phyloP scores from a whole-genome alignment of 1,140 invertebrate genomes.

The Drosophila sp. region DNA sequence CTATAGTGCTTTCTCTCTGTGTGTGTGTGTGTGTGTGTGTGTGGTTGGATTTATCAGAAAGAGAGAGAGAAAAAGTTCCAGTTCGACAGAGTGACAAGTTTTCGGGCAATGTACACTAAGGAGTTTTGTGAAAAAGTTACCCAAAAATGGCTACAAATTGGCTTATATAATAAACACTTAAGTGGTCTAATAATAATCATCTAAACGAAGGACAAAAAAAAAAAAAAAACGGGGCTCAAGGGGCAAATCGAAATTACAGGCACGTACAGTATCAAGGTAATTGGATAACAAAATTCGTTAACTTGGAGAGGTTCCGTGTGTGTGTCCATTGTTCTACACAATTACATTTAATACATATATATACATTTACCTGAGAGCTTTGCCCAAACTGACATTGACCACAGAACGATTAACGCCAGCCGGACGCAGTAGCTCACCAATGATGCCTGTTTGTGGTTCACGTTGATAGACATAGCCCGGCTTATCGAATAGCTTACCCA shows the following conservation, averaged over 20 bases:
- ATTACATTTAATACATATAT: constrained; percentile 37
- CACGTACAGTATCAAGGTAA: constrained; percentile 83
- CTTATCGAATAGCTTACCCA: constrained; percentile 86
- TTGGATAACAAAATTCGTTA: constrained; percentile 77
- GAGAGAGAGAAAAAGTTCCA: neutral
- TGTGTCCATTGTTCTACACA: constrained; percentile 15
- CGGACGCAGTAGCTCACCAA: constrained; percentile 84
- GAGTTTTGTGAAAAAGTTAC: constrained; percentile 24
- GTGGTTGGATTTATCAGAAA: constrained; percentile 21
- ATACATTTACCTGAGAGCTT: constrained; percentile 74
- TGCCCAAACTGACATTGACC: constrained; percentile 73
- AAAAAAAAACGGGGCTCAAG: neutral
- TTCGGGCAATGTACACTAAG: too few relatives aligned
- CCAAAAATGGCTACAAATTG: constrained; percentile 21
- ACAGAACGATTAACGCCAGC: constrained; percentile 73
- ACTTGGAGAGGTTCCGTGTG: constrained; percentile 22
- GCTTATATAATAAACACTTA: constrained; percentile 43
- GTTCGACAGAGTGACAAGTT: too few relatives aligned
- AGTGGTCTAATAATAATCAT: constrained; percentile 37
- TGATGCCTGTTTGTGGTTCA: constrained; percentile 84
- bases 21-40: constrained; percentile 1
- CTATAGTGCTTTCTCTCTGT: constrained; percentile 23
- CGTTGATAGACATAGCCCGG: constrained; percentile 85
- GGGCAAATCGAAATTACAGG: constrained; percentile 75
- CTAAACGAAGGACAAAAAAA: constrained; percentile 3